phyloP scores from a whole-genome alignment of 1,140 invertebrate species.

The Conopomorpha cramerella region DNA sequence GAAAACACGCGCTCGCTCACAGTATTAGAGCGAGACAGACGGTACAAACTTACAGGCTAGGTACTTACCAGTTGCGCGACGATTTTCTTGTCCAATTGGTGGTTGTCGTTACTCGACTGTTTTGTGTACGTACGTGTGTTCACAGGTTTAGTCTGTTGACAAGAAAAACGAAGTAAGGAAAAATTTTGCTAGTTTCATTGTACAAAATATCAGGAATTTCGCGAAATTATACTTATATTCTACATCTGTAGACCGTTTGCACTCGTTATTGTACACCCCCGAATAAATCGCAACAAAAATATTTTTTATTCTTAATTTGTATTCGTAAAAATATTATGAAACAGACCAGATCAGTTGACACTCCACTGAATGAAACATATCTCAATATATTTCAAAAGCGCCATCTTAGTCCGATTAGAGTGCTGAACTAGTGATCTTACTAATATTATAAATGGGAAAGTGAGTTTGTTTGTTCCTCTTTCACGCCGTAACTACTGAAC shows the following conservation, averaged over 20 bases:
- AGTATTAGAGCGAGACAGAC: no score
- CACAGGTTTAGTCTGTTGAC: conserved; percentile 17
- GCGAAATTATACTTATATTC: background rate
- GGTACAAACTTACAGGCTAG: conserved; percentile 14
- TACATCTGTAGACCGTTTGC: background rate
- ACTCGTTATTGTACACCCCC: background rate
- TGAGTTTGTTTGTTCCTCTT: no score
- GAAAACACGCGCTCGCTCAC: no score
- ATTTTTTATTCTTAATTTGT: background rate
- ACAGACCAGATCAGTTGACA: no score
- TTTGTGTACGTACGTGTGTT: conserved; percentile 22
- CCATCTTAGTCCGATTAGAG: no score
- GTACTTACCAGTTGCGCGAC: conserved; percentile 44
- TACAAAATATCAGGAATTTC: background rate
- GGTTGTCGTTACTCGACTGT: conserved; percentile 23
- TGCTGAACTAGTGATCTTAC: no score
- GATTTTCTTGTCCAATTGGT: conserved; percentile 28
- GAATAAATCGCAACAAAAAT: background rate
- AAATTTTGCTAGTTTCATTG: background rate
- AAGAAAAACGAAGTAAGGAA: conserved; percentile 2
- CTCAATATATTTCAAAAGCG: no score
- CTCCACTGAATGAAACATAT: no score
- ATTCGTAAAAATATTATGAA: no score
- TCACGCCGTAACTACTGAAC: no score
- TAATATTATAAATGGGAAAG: no score